These are phyloP conservation scores for Bombylius major DNA, from an alignment of 2,888 invertebrate genomes.

Conservation along the genomic window DNA sequence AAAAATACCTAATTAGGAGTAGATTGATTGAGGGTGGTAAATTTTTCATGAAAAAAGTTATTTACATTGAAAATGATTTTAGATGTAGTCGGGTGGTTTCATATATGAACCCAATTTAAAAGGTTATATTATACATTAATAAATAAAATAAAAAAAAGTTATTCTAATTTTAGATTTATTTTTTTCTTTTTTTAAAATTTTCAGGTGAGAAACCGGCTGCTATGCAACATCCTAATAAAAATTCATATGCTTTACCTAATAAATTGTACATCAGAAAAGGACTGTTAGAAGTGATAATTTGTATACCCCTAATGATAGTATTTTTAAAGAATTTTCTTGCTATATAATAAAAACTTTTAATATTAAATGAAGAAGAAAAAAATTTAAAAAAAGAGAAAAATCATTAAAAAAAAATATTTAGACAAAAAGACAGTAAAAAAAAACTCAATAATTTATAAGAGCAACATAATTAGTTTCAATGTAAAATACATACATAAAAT, in stretches of 20 bases:
- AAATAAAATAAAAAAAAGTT: too few species aligned
- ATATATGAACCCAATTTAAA: too few species aligned
- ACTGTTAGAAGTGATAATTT: constrained; percentile 12
- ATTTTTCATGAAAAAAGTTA: too few species aligned
- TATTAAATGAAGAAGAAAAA: constrained; percentile 3
- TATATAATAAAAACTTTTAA: constrained; percentile 12
- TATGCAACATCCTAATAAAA: constrained; percentile 56
- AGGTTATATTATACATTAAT: too few species aligned
- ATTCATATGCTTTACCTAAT: constrained; percentile 9
- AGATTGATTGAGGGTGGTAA: too few species aligned
- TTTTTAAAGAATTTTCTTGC: constrained; percentile 12
- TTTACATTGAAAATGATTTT: too few species aligned
- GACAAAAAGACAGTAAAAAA: neutral
- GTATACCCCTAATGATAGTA: constrained; percentile 11
- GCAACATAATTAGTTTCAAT: too few species aligned
- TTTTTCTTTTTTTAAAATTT: constrained; percentile 17
- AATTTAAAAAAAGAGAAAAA: neutral
- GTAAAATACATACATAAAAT: too few species aligned
- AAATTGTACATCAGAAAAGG: constrained; percentile 2
- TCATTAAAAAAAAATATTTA: neutral
- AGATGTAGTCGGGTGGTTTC: too few species aligned
- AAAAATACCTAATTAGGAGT: too few species aligned
- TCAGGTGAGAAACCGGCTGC: constrained; percentile 61
- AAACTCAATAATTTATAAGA: neutral
- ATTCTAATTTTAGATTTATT: too few species aligned